A percentile compares a stretch with the other conserved stretches of the same genome.
Conservation (phyloP, 2,797 vertebrate species). For the Typhlichthys subterraneus region DNA sequence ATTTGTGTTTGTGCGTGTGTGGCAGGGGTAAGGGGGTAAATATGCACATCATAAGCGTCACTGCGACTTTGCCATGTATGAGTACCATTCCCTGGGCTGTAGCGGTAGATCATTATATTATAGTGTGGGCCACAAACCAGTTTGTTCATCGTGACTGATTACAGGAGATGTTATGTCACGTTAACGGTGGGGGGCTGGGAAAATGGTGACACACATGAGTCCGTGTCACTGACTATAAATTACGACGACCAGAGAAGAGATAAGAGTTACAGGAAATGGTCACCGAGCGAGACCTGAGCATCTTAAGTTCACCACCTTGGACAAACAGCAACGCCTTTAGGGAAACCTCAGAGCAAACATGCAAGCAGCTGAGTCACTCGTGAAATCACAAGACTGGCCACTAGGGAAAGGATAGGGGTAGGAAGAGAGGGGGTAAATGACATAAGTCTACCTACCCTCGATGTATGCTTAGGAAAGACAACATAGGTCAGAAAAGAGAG, state of each 20-base stretch:
- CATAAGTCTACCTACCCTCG: no score
- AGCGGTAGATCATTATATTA: no score
- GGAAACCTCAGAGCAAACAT: constrained; percentile 54
- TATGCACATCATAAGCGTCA: constrained; percentile 6
- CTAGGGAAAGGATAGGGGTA: constrained; percentile 26
- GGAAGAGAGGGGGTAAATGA: constrained; percentile 16
- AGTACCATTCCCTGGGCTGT: background rate
- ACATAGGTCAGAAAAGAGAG: constrained; percentile 40
- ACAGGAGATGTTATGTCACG: background rate
- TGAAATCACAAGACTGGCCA: constrained; percentile 60
- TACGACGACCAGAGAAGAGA: background rate
- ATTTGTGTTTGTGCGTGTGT: constrained; percentile 6
- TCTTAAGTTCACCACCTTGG: constrained; percentile 45
- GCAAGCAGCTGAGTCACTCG: constrained; percentile 36
- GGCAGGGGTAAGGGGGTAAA: background rate
- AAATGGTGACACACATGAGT: no score
- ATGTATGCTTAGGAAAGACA: no score
- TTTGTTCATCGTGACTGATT: constrained; percentile 17
- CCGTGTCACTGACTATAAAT: background rate
- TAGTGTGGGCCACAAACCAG: background rate
- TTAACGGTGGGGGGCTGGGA: background rate
- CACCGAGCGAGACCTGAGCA: constrained; percentile 2
- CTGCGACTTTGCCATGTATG: constrained; percentile 3
- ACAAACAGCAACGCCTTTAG: constrained; percentile 38
- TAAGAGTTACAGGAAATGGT: background rate